Percentiles rank a stretch among this genome's conserved stretches.
phyloP scores from a whole-genome alignment of 1,140 invertebrate genomes.

The Thaumatotibia leucotreta region DNA sequence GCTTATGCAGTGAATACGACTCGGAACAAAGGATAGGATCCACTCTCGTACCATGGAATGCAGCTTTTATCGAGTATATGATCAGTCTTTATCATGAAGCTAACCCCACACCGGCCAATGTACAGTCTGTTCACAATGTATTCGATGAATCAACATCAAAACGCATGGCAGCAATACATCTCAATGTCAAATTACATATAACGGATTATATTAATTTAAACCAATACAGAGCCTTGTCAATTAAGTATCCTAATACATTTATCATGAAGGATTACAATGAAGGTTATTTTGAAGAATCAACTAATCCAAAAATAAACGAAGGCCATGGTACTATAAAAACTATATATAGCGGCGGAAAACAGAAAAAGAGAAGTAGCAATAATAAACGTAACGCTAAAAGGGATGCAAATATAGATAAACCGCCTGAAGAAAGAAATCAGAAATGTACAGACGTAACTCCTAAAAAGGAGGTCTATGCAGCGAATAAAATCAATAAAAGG shows the following conservation, averaged over 20 bases:
- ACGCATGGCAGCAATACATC: conserved; percentile 39
- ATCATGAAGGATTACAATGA: conserved; percentile 13
- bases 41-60: conserved; percentile 39
- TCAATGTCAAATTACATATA: conserved; percentile 31
- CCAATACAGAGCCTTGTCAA: conserved; percentile 20
- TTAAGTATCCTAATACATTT: conserved; percentile 21
- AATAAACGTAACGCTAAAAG: conserved; percentile 4
- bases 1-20: conserved; percentile 35
- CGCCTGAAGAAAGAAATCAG: neutral
- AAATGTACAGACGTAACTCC: neutral
- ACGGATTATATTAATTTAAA: neutral
- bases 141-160: conserved; percentile 37
- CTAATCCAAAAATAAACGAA: neutral
- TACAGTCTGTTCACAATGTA: conserved; percentile 36
- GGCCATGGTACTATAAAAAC: conserved; percentile 26
- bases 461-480: neutral
- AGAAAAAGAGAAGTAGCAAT: neutral
- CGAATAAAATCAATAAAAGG: neutral
- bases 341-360: conserved; percentile 20
- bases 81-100: conserved; percentile 22
- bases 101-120: conserved; percentile 19
- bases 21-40: conserved; percentile 35
- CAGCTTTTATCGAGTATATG: conserved; percentile 40
- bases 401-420: neutral
- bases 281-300: neutral